Conservation (phyloP, 2,888 invertebrate species). For the Ochropleura plecta region DNA sequence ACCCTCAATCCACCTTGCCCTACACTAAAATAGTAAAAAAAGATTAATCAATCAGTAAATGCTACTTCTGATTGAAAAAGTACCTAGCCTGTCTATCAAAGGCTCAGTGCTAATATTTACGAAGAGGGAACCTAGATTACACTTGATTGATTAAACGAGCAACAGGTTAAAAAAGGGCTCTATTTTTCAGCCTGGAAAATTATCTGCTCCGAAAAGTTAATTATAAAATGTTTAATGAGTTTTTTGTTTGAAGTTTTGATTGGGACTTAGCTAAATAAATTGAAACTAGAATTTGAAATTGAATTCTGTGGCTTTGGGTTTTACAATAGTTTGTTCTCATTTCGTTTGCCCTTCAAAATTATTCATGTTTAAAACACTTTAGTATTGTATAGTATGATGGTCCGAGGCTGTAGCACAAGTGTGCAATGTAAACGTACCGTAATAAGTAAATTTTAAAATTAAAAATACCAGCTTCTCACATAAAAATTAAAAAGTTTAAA, state of each 20-base stretch:
- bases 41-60: constrained; percentile 55
- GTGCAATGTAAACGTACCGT: no score
- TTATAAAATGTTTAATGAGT: constrained; percentile 42
- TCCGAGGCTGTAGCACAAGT: no score
- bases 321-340: background rate
- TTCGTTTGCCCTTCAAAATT: background rate
- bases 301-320: constrained; percentile 4
- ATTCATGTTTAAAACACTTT: background rate
- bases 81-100: constrained; percentile 41
- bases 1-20: background rate
- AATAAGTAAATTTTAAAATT: no score
- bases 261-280: constrained; percentile 16
- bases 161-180: constrained; percentile 62
- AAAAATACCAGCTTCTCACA: no score
- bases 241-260: constrained; percentile 33
- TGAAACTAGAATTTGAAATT: constrained; percentile 9
- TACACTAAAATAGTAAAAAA: constrained; percentile 30
- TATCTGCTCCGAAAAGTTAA: constrained; percentile 37
- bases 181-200: constrained; percentile 35
- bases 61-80: constrained; percentile 67
- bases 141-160: constrained; percentile 70
- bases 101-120: constrained; percentile 65
- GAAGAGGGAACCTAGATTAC: constrained; percentile 57
- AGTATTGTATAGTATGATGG: background rate
- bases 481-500: no score